Evolutionary conservation across 1,140 invertebrate species (phyloP).

Genomic region (Ectropis grisescens): DNA sequence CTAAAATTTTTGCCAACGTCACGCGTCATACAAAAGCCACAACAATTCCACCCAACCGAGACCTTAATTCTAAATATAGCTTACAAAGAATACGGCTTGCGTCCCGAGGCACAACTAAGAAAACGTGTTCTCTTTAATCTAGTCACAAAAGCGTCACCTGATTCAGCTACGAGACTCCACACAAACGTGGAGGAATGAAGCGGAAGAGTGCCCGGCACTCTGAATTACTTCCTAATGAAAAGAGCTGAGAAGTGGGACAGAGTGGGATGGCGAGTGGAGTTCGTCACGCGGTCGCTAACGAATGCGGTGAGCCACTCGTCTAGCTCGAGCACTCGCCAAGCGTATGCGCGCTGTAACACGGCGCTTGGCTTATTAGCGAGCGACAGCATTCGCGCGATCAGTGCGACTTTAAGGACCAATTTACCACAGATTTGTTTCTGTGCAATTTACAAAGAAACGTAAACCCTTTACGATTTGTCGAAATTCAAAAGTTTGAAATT

Average conservation of each 20-base stretch:
- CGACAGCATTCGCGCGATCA: too few relatives aligned
- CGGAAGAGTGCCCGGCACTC: conserved; percentile 58
- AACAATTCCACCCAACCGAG: conserved; percentile 11
- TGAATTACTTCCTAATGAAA: conserved; percentile 69
- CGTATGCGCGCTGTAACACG: conserved; percentile 6
- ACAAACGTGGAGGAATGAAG: conserved; percentile 62
- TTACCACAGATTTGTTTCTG: too few relatives aligned
- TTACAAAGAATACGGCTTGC: conserved; percentile 23
- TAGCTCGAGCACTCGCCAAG: conserved; percentile 27
- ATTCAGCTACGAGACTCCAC: conserved; percentile 56
- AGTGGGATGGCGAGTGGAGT: conserved; percentile 37
- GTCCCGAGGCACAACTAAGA: conserved; percentile 27
- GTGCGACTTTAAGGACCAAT: too few relatives aligned
- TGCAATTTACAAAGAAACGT: too few relatives aligned
- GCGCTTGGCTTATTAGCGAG: conserved; percentile 19
- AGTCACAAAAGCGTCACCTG: conserved; percentile 65
- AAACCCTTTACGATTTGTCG: too few relatives aligned
- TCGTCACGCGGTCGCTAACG: conserved; percentile 58
- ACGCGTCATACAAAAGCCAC: too few relatives aligned
- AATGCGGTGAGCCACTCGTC: conserved; percentile 51
- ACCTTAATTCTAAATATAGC: conserved; percentile 53
- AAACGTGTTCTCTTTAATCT: conserved; percentile 63
- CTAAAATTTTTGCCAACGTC: too few relatives aligned
- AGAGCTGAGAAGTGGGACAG: conserved; percentile 50
- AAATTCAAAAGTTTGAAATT: too few relatives aligned